phyloP scores from a whole-genome alignment of 2,888 invertebrate species.

The Microplitis deprimator region DNA sequence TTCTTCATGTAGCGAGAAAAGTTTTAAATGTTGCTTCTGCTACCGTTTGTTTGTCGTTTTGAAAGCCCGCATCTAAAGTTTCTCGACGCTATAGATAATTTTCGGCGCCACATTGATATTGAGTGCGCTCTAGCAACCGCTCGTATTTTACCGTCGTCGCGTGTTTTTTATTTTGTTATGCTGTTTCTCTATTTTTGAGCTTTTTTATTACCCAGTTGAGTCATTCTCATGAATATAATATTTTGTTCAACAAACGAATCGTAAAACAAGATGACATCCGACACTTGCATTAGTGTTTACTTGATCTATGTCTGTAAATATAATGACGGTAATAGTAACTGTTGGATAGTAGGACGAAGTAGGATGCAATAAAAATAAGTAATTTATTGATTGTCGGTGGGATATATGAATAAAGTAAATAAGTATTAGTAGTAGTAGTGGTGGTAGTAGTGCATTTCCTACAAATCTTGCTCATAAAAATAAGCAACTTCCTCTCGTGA shows the following conservation, averaged over 20 bases:
- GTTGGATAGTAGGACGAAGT: background rate
- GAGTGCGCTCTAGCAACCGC: slow-evolving; percentile 41
- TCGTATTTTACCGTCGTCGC: background rate
- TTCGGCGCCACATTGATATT: slow-evolving; percentile 44
- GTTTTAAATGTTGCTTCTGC: slow-evolving; percentile 52
- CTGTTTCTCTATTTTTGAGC: slow-evolving; percentile 26
- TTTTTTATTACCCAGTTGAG: too few species aligned
- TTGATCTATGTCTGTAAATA: background rate
- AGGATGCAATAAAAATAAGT: background rate
- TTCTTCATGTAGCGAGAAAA: slow-evolving; percentile 15
- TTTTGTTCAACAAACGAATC: slow-evolving; percentile 51
- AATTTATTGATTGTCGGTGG: background rate
- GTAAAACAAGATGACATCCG: slow-evolving; percentile 41
- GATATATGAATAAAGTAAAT: slow-evolving; percentile 11
- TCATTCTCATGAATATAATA: slow-evolving; percentile 31
- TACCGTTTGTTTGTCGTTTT: slow-evolving; percentile 55
- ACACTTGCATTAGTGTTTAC: slow-evolving; percentile 7
- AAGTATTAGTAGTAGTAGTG: background rate
- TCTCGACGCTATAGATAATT: slow-evolving; percentile 39
- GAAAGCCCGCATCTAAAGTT: slow-evolving; percentile 41
- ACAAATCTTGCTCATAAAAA: slow-evolving; percentile 8
- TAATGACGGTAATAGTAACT: background rate
- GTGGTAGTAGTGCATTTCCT: background rate
- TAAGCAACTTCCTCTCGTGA: slow-evolving; percentile 4
- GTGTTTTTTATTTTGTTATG: slow-evolving; percentile 27